A percentile compares a stretch with the other conserved stretches of the same genome.
These are phyloP conservation scores for Pipistrellus pipistrellus DNA, from an alignment of 2,797 vertebrate species.

Conservation along the genomic window DNA sequence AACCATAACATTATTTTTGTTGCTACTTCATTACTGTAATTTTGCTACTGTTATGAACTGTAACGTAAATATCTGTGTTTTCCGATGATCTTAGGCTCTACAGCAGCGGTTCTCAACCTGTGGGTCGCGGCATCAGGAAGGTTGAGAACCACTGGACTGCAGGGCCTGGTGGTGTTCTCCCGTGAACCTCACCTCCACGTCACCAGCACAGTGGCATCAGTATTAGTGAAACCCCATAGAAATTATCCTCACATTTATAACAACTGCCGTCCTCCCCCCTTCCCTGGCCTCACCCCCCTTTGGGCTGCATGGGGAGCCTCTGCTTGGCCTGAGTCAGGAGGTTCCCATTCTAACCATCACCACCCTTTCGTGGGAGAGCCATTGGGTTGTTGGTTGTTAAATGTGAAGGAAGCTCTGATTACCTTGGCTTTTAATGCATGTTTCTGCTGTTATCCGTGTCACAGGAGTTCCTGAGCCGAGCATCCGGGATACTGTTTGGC, in stretches of 20 bases:
- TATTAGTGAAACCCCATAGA: neutral
- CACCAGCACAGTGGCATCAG: neutral
- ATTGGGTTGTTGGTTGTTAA: neutral
- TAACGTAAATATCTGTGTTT: no score
- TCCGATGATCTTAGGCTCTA: no score
- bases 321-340: neutral
- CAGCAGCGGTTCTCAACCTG: no score
- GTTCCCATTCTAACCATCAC: neutral
- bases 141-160: neutral
- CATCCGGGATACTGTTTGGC: conserved; percentile 90
- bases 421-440: neutral
- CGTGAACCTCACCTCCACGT: neutral
- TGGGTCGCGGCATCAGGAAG: no score
- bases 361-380: neutral
- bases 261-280: neutral
- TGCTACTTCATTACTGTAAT: no score
- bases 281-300: neutral
- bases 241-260: neutral
- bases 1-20: no score
- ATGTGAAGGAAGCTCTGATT: neutral
- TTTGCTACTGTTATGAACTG: no score
- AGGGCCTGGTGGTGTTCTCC: neutral
- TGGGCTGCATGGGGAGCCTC: neutral
- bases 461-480: conserved; percentile 77
- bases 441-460: conserved; percentile 33